These are phyloP conservation scores for Chloroclystis v-ata DNA, from an alignment of 2,888 invertebrate genomes.

Conservation along the genomic window DNA sequence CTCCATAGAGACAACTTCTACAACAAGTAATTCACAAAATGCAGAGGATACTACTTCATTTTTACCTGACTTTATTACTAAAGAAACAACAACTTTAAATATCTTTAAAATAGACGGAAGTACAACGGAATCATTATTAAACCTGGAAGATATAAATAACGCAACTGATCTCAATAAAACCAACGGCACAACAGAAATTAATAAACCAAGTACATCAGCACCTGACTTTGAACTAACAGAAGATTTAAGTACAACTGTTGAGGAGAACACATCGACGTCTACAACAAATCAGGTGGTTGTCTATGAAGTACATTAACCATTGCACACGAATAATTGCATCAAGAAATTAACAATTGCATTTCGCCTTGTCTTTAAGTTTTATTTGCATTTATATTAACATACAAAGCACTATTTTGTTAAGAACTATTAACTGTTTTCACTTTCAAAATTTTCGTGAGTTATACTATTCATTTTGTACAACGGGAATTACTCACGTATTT, in stretches of 20 bases:
- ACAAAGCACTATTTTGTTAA: too few relatives aligned
- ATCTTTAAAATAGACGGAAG: neutral
- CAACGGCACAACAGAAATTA: neutral
- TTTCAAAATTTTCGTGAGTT: too few relatives aligned
- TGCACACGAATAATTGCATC: conserved; percentile 17
- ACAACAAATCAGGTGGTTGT: conserved; percentile 40
- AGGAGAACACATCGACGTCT: conserved; percentile 24
- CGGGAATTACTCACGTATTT: too few relatives aligned
- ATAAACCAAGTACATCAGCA: neutral
- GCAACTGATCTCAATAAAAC: conserved; percentile 1
- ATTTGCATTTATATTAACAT: too few relatives aligned
- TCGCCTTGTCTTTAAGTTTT: neutral
- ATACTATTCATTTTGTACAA: too few relatives aligned
- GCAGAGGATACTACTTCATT: too few relatives aligned
- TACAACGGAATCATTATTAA: conserved; percentile 1
- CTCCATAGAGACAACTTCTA: too few relatives aligned
- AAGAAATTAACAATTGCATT: conserved; percentile 1
- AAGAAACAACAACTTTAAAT: neutral
- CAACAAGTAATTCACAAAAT: too few relatives aligned
- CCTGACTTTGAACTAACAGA: neutral
- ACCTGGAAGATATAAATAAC: neutral
- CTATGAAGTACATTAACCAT: conserved; percentile 25
- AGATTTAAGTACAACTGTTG: neutral
- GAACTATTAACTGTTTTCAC: too few relatives aligned
- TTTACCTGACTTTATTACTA: neutral